Evolutionary conservation across 2,888 invertebrate species (phyloP), one percentile per base, ranked within the genome.

Genomic region (Dynastes tityus): DNA sequence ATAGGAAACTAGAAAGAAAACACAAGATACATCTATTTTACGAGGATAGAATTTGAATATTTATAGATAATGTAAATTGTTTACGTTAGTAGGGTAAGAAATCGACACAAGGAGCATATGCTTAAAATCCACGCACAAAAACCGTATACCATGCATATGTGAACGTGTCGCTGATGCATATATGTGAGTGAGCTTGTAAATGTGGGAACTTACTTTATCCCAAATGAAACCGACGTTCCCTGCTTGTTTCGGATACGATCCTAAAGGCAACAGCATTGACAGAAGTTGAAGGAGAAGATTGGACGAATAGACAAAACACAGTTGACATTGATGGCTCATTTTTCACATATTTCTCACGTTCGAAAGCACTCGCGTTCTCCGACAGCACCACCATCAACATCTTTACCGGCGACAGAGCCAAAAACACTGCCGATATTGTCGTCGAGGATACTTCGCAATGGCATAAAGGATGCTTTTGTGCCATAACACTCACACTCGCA

Each of bases 391-490:
- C 16, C 73, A 58, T 45, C 73, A 73, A 29, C 73, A 73, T 73
- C 73, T 73, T 73, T 58, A 58, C 58, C 58, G 73, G 61, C 73
- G 73, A 58, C 73, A 73, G 73, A 58, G 40, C 37, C 58, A 73
- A 73, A 73, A 61, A 73, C 73, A 73, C 70, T 58, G 71, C 74
- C 74, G 58, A 67, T 27, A 70, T 77, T 77, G 63, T 77, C 58
- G 73, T 73, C 73, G 37, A 40, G 58, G 73, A 29, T 51, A 32
- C 73, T 76, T 73, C 45, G 63, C 74, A 70, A 68, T 64, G 49
- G 55, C 78, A 80, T 80, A 80, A 78, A 80, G 78, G 78, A 78
- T 70, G 75, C 70, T 75, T 80, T 80, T 80, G 75, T 78, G 71
- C 65, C 68, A 80, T 78, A 79, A 80, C 70, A 68, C 79, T 58